phyloP scores from a whole-genome alignment of 2,888 invertebrate genomes.

The Desoria tigrina region DNA sequence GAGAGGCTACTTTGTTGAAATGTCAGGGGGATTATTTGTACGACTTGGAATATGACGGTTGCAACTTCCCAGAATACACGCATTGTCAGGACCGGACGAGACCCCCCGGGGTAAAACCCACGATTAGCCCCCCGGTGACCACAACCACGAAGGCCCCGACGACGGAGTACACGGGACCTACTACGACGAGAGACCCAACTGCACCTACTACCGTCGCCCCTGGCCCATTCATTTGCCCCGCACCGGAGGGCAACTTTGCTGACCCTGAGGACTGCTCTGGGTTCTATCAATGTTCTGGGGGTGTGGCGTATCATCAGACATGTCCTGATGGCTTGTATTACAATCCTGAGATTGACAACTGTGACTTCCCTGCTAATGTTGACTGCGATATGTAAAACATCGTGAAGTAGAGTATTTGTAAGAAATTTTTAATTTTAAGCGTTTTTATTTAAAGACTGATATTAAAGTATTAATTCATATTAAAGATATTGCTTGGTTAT shows the following conservation, averaged over 20 bases:
- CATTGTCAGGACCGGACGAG: slow-evolving; percentile 31
- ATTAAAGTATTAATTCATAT: too few species aligned
- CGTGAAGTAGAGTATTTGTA: too few species aligned
- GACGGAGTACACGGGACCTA: slow-evolving; percentile 17
- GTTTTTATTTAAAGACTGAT: too few species aligned
- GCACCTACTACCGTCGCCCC: neutral
- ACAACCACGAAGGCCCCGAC: neutral
- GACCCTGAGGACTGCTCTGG: slow-evolving; percentile 28
- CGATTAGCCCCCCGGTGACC: slow-evolving; percentile 15
- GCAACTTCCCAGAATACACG: slow-evolving; percentile 31
- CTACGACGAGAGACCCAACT: slow-evolving; percentile 18
- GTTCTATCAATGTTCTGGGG: slow-evolving; percentile 19
- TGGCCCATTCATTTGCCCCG: slow-evolving; percentile 26
- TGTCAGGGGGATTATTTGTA: slow-evolving; percentile 29
- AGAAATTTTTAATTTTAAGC: too few species aligned
- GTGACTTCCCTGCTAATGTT: slow-evolving; percentile 37
- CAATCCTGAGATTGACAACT: slow-evolving; percentile 14
- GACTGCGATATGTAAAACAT: slow-evolving; percentile 22
- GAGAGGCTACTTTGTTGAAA: slow-evolving; percentile 14
- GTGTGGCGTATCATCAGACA: slow-evolving; percentile 7
- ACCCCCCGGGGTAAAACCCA: slow-evolving; percentile 20
- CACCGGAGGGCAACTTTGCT: slow-evolving; percentile 26
- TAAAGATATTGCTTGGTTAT: too few species aligned
- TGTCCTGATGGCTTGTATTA: slow-evolving; percentile 37
- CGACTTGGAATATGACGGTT: slow-evolving; percentile 33